phyloP scores from a whole-genome alignment of 2,113 vertebrate species.

The Grammomys surdaster region DNA sequence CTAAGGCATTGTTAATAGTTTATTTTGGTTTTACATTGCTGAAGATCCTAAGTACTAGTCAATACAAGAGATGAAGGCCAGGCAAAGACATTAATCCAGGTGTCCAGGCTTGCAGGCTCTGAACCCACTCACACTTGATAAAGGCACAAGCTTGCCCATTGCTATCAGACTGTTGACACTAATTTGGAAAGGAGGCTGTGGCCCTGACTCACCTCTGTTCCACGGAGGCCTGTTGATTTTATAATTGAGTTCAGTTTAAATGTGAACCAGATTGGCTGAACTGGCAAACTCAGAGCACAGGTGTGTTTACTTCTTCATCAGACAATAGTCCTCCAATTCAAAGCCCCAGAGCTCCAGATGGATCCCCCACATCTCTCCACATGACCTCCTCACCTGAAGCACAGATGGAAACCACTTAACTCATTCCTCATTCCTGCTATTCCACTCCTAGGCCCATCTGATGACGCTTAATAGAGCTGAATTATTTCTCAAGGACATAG shows the following conservation, averaged over 20 bases:
- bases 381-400: constrained; percentile 27
- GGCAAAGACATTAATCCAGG: not conserved
- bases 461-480: constrained; percentile 17
- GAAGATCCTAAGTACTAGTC: not conserved
- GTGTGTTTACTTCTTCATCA: constrained; percentile 76
- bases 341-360: constrained; percentile 64
- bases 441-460: not conserved
- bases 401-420: constrained; percentile 47
- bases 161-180: not conserved
- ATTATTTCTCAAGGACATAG: constrained; percentile 56
- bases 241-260: constrained; percentile 74
- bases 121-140: not conserved
- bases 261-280: constrained; percentile 76
- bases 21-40: not conserved
- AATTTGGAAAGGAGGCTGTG: constrained; percentile 46
- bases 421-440: not conserved
- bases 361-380: constrained; percentile 37
- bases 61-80: not conserved
- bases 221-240: constrained; percentile 56
- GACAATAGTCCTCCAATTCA: constrained; percentile 55
- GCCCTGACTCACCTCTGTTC: constrained; percentile 45
- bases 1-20: not conserved
- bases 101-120: not conserved
- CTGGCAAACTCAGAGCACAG: constrained; percentile 69
- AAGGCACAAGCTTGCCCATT: not conserved